Evolutionary conservation across 1,140 invertebrate species (phyloP).

Genomic region (Nomia melanderi): DNA sequence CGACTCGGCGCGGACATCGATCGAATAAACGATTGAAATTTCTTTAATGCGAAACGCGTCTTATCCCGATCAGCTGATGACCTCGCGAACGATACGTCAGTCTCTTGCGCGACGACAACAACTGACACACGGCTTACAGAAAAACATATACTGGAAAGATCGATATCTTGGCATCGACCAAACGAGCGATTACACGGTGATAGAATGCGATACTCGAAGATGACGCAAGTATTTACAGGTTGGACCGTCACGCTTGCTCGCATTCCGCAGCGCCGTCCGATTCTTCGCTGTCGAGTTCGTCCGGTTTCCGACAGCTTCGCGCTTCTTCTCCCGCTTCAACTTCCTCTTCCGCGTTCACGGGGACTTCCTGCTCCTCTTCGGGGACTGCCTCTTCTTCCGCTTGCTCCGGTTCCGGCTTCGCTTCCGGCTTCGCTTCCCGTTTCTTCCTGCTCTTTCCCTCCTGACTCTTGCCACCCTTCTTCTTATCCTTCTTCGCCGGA

Average conservation of each 20-base stretch:
- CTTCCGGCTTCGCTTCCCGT: not conserved
- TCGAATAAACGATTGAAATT: conserved; percentile 50
- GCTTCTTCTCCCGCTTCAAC: not conserved
- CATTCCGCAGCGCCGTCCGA: not conserved
- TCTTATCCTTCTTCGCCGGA: conserved; percentile 20
- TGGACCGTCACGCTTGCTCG: not conserved
- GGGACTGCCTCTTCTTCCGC: not conserved
- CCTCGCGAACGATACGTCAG: not conserved
- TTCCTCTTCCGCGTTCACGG: not conserved
- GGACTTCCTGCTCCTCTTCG: not conserved
- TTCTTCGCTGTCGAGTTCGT: not conserved
- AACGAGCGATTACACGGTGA: not conserved
- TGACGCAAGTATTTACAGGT: not conserved
- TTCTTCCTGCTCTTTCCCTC: conserved; percentile 32
- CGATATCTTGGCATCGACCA: not conserved
- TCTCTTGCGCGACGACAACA: no score
- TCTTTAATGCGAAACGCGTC: not conserved
- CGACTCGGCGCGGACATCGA: conserved; percentile 24
- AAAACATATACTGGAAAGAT: no score
- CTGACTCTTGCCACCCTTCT: not conserved
- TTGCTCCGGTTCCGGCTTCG: no score
- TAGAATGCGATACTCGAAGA: not conserved
- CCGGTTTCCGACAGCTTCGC: not conserved
- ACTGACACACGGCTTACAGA: no score
- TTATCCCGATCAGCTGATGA: not conserved